phyloP scores from a whole-genome alignment of 1,140 invertebrate genomes.

The Scaptomyza hsui region DNA sequence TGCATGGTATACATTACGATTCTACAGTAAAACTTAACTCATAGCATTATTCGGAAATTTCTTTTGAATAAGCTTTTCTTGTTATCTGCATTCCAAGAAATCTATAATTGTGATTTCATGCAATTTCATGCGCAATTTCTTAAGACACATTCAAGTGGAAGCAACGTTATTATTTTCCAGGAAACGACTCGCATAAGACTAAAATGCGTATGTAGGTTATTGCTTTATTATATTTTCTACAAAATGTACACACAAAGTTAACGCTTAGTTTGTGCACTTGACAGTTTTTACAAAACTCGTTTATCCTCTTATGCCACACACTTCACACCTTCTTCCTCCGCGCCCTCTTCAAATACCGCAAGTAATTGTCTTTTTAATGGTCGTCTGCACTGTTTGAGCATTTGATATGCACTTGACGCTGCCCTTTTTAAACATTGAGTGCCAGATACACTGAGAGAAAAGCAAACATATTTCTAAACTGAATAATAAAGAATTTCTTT shows the following conservation, averaged over 20 bases:
- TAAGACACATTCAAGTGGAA: background rate
- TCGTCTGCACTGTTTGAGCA: slow-evolving; percentile 3
- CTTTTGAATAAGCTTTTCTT: too few relatives aligned
- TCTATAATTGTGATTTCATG: background rate
- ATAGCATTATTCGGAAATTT: too few relatives aligned
- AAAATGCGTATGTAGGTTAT: background rate
- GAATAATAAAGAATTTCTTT: too few relatives aligned
- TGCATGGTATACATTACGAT: too few relatives aligned
- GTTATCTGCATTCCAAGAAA: background rate
- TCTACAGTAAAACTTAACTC: too few relatives aligned
- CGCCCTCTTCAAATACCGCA: background rate
- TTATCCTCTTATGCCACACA: background rate
- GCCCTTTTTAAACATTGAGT: background rate
- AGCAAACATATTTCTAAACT: too few relatives aligned
- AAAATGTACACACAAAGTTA: background rate
- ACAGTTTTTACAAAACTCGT: background rate
- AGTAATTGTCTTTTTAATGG: slow-evolving; percentile 10
- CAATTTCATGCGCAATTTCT: background rate
- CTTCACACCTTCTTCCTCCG: background rate
- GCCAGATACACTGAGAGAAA: background rate
- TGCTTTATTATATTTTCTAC: background rate
- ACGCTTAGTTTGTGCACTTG: background rate
- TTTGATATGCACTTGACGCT: background rate
- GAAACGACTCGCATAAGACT: background rate
- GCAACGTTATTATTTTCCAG: background rate